phyloP scores from a whole-genome alignment of 2,797 vertebrate species.

The Harpagifer antarcticus region DNA sequence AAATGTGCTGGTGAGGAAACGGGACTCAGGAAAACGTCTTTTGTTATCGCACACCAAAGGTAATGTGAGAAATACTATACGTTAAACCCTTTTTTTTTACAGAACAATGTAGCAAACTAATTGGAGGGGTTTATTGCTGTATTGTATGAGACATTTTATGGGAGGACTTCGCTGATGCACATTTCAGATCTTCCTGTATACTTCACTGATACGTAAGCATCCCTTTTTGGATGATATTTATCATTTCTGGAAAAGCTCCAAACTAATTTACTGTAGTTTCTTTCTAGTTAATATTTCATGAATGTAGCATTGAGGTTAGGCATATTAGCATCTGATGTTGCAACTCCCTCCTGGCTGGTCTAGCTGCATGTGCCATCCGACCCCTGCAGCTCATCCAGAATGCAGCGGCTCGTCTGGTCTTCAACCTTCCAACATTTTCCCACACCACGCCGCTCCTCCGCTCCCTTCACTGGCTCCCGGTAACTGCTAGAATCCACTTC shows the following conservation, averaged over 20 bases:
- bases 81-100: conserved; percentile 28
- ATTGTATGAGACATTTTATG: neutral
- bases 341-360: too few relatives aligned
- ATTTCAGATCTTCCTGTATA: neutral
- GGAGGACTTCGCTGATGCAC: neutral
- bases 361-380: too few relatives aligned
- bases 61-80: conserved; percentile 31
- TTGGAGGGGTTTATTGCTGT: conserved; percentile 34
- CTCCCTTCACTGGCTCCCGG: too few relatives aligned
- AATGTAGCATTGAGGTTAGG: too few relatives aligned
- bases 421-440: too few relatives aligned
- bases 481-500: too few relatives aligned
- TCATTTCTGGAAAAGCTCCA: neutral
- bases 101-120: conserved; percentile 35
- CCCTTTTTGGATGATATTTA: neutral
- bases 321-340: too few relatives aligned
- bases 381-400: too few relatives aligned
- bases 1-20: conserved; percentile 39
- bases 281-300: too few relatives aligned
- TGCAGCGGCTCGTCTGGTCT: too few relatives aligned
- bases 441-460: too few relatives aligned
- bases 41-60: conserved; percentile 37
- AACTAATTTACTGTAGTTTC: too few relatives aligned
- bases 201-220: neutral
- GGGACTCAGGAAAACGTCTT: conserved; percentile 34